Evolutionary conservation across 1,140 invertebrate species (phyloP).

Genomic region (Drosophila sulfurigaster): DNA sequence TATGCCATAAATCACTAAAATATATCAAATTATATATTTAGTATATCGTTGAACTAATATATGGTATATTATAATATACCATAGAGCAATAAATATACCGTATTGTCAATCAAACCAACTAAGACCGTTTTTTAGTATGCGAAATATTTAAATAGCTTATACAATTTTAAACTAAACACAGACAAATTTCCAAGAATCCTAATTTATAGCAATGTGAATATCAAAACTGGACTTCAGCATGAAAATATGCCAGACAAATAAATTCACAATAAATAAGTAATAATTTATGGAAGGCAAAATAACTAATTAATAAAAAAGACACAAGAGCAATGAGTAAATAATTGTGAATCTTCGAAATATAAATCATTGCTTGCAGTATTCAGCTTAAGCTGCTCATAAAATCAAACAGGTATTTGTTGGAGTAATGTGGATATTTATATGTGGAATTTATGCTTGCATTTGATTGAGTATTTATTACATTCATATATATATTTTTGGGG

Average conservation of each 20-base stretch:
- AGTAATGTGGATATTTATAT: conserved; percentile 53
- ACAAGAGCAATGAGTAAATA: neutral
- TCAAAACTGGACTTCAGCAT: neutral
- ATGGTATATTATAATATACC: too few relatives aligned
- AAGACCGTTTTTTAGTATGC: too few relatives aligned
- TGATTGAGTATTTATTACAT: conserved; percentile 59
- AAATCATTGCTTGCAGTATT: conserved; percentile 6
- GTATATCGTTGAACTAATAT: too few relatives aligned
- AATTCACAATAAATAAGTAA: neutral
- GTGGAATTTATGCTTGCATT: conserved; percentile 44
- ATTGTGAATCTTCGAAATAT: conserved; percentile 5
- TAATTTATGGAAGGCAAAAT: too few relatives aligned
- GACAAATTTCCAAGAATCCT: too few relatives aligned
- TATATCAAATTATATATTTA: too few relatives aligned
- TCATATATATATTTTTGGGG: conserved; percentile 28
- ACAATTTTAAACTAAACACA: too few relatives aligned
- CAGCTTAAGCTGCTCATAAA: conserved; percentile 31
- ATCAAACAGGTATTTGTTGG: conserved; percentile 42
- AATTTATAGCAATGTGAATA: too few relatives aligned
- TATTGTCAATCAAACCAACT: neutral
- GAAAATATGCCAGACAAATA: neutral
- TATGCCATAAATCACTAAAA: too few relatives aligned
- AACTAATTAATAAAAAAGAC: conserved; percentile 4
- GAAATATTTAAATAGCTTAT: too few relatives aligned
- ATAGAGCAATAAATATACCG: too few relatives aligned